A percentile compares a stretch with the other conserved stretches of the same genome.
phyloP scores from a whole-genome alignment of 2,113 vertebrate genomes.

The Felis chaus region DNA sequence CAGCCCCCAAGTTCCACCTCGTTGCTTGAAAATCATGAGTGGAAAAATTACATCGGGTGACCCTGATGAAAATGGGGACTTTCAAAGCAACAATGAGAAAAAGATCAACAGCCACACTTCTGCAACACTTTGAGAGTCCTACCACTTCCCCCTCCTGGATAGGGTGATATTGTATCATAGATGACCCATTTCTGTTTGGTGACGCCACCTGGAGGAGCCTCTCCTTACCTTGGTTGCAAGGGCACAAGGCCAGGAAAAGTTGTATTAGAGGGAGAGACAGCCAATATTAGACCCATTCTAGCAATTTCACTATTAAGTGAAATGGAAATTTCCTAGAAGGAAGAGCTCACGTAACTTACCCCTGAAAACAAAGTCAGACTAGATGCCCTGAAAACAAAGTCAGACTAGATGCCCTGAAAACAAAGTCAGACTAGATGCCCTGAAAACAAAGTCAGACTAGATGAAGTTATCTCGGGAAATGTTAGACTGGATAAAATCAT shows the following conservation, averaged over 20 bases:
- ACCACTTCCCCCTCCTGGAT: not conserved
- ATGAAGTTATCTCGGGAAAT: not conserved
- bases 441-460: not conserved
- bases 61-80: not conserved
- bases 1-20: not conserved
- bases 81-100: not conserved
- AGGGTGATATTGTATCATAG: not conserved
- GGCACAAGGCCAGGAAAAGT: not conserved
- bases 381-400: no score
- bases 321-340: constrained; percentile 51
- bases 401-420: no score
- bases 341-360: not conserved
- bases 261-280: not conserved
- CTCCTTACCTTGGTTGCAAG: not conserved
- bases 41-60: not conserved
- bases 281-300: not conserved
- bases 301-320: not conserved
- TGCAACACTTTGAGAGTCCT: not conserved
- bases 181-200: not conserved
- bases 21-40: not conserved
- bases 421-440: not conserved
- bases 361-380: not conserved
- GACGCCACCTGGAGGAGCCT: not conserved
- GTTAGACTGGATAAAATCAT: not conserved
- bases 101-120: not conserved